A percentile compares a stretch with the other conserved stretches of the same genome.
These are phyloP conservation scores for Dione juno DNA, from an alignment of 2,888 invertebrate species.

Conservation along the genomic window DNA sequence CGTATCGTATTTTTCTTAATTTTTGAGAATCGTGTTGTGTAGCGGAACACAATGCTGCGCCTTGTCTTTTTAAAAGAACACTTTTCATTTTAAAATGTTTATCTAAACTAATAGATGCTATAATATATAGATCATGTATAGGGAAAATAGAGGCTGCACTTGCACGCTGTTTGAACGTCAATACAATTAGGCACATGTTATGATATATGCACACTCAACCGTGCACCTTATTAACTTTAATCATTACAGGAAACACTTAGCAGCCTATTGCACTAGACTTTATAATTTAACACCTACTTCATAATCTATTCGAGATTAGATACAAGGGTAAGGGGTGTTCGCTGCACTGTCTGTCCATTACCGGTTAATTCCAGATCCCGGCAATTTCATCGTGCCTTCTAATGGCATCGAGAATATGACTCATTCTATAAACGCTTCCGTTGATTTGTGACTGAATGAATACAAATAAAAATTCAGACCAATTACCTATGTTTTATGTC, in stretches of 20 bases:
- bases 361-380: conserved; percentile 32
- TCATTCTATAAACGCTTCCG: conserved; percentile 44
- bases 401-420: conserved; percentile 44
- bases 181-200: not conserved
- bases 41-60: too few relatives aligned
- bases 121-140: not conserved
- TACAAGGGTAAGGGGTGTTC: conserved; percentile 35
- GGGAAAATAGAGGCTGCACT: conserved; percentile 9
- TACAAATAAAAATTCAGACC: conserved; percentile 35
- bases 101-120: too few relatives aligned
- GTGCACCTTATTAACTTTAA: conserved; percentile 5
- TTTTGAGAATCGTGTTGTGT: too few relatives aligned
- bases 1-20: too few relatives aligned
- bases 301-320: conserved; percentile 29
- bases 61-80: too few relatives aligned
- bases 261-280: conserved; percentile 25
- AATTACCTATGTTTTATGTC: conserved; percentile 19
- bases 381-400: conserved; percentile 38
- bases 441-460: conserved; percentile 37
- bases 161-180: not conserved
- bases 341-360: conserved; percentile 27
- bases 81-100: too few relatives aligned
- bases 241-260: conserved; percentile 29
- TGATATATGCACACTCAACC: conserved; percentile 4
- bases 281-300: conserved; percentile 30